Evolutionary conservation across 2,797 vertebrate species (phyloP).

Genomic region (Sebastes glaucus): DNA sequence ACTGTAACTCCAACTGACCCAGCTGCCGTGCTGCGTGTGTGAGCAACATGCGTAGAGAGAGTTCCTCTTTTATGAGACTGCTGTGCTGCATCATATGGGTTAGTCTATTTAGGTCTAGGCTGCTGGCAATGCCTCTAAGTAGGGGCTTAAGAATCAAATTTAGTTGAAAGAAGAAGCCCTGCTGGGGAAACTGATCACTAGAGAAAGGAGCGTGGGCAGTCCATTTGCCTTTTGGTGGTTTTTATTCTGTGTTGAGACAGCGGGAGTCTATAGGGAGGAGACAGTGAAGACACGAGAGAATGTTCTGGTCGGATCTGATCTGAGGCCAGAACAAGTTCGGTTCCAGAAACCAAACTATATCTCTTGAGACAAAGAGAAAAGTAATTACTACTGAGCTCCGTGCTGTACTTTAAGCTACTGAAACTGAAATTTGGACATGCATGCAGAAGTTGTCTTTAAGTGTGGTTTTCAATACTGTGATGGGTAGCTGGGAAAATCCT

Average conservation of each 20-base stretch:
- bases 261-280: not conserved
- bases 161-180: slow-evolving; percentile 63
- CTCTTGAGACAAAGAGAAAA: slow-evolving; percentile 5
- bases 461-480: slow-evolving; percentile 17
- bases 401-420: not conserved
- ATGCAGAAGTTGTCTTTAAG: not conserved
- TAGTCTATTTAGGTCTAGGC: slow-evolving; percentile 75
- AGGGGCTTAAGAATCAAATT: slow-evolving; percentile 72
- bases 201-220: slow-evolving; percentile 5
- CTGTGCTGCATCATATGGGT: slow-evolving; percentile 65
- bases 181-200: slow-evolving; percentile 31
- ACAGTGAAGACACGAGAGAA: not conserved
- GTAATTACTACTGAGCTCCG: not conserved
- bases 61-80: slow-evolving; percentile 74
- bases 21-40: slow-evolving; percentile 55
- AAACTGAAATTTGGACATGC: not conserved
- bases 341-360: slow-evolving; percentile 19
- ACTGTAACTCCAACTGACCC: slow-evolving; percentile 75
- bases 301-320: slow-evolving; percentile 23
- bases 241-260: not conserved
- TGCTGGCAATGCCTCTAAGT: slow-evolving; percentile 61
- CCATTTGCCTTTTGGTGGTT: not conserved
- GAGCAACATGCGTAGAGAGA: slow-evolving; percentile 45
- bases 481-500: not conserved
- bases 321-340: not conserved